Evolutionary conservation across 2,888 invertebrate species (phyloP).

Genomic region (Cotesia congregata): DNA sequence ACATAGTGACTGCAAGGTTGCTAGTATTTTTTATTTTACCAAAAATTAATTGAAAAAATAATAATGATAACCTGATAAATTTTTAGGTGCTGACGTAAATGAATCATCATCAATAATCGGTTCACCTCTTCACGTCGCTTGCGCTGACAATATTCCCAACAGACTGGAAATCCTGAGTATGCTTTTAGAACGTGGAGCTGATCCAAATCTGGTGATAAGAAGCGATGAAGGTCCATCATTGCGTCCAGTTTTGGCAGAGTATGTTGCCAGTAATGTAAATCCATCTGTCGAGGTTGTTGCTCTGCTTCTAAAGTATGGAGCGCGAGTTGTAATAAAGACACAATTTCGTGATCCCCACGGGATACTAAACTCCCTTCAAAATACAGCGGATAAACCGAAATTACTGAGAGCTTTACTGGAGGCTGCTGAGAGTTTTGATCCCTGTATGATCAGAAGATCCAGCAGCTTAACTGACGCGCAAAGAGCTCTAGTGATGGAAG

Average conservation of each 20-base stretch:
- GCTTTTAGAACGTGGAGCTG: slow-evolving; percentile 80
- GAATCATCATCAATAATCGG: slow-evolving; percentile 86
- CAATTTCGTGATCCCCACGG: slow-evolving; percentile 89
- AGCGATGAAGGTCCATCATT: slow-evolving; percentile 82
- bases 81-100: slow-evolving; percentile 82
- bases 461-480: slow-evolving; percentile 77
- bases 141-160: slow-evolving; percentile 83
- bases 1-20: too few species aligned
- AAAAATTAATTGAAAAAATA: neutral
- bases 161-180: slow-evolving; percentile 77
- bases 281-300: slow-evolving; percentile 79
- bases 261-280: slow-evolving; percentile 82
- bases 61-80: neutral
- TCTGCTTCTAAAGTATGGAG: slow-evolving; percentile 82
- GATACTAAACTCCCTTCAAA: slow-evolving; percentile 83
- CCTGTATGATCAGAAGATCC: slow-evolving; percentile 84
- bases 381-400: slow-evolving; percentile 72
- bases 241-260: slow-evolving; percentile 86
- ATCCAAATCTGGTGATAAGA: slow-evolving; percentile 82
- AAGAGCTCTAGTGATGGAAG: slow-evolving; percentile 76
- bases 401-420: slow-evolving; percentile 79
- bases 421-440: slow-evolving; percentile 83
- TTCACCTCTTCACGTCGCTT: slow-evolving; percentile 86
- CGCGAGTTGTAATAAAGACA: slow-evolving; percentile 85
- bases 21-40: too few species aligned